phyloP scores from a whole-genome alignment of 1,140 invertebrate species.

The Neodiprion fabricii region DNA sequence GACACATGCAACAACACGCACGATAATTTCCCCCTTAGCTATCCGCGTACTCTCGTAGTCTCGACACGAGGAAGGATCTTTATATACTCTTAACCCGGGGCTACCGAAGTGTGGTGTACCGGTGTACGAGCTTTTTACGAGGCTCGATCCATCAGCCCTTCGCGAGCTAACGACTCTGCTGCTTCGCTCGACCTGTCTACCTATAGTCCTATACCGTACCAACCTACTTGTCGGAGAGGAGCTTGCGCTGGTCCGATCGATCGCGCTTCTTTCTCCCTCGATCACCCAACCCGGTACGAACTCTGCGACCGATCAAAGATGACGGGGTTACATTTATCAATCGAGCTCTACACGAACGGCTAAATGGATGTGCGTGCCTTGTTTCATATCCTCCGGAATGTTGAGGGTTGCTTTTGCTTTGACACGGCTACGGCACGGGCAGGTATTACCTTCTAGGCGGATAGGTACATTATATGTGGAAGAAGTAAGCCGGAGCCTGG shows the following conservation, averaged over 20 bases:
- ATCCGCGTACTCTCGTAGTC: background rate
- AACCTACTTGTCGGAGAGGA: background rate
- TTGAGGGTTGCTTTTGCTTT: constrained; percentile 21
- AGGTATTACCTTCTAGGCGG: too few relatives aligned
- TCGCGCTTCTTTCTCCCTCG: background rate
- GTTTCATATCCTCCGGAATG: background rate
- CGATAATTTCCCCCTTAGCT: background rate
- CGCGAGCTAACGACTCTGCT: constrained; percentile 4
- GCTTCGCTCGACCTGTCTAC: too few relatives aligned
- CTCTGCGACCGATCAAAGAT: background rate
- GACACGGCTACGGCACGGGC: background rate
- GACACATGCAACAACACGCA: too few relatives aligned
- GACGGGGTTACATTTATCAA: too few relatives aligned
- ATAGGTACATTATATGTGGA: background rate
- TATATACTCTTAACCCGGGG: background rate
- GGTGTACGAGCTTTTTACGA: constrained; percentile 3
- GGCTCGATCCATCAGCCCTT: constrained; percentile 6
- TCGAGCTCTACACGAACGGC: too few relatives aligned
- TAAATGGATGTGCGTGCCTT: too few relatives aligned
- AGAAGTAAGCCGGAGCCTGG: background rate
- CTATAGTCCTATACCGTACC: background rate
- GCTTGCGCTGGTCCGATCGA: background rate
- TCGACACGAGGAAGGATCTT: background rate
- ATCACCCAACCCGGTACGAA: background rate
- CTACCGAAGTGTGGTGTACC: background rate